A percentile compares a stretch with the other conserved stretches of the same genome.
phyloP scores from a whole-genome alignment of 2,113 vertebrate genomes.

The Parus major region DNA sequence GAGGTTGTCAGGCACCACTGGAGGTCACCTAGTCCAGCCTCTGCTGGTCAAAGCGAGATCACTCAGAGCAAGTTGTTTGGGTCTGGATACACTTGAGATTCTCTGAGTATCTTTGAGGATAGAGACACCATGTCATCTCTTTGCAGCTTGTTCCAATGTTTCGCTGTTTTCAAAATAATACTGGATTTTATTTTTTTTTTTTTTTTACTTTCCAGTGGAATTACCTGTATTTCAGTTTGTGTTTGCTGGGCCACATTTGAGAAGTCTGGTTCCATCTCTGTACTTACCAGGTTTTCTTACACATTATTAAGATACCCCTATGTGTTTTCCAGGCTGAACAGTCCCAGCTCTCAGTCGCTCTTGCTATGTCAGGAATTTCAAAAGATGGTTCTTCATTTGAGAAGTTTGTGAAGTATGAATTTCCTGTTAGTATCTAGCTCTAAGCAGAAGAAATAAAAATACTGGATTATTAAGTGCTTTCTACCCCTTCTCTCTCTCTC shows the following conservation, averaged over 20 bases:
- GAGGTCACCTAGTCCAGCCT: not conserved
- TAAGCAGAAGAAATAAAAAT: not conserved
- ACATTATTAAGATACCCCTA: not conserved
- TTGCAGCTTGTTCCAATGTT: not conserved
- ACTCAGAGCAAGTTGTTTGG: not conserved
- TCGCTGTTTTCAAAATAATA: not conserved
- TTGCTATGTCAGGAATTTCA: not conserved
- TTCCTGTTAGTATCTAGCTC: not conserved
- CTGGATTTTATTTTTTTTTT: not conserved
- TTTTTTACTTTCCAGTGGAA: not conserved
- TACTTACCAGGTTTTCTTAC: not conserved
- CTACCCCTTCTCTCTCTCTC: not conserved
- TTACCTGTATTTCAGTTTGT: not conserved
- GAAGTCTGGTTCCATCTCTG: not conserved
- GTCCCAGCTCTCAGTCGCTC: not conserved
- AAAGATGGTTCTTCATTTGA: not conserved
- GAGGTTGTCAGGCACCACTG: not conserved
- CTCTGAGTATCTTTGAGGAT: not conserved
- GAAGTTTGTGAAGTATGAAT: not conserved
- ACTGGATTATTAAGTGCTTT: not conserved
- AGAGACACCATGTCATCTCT: not conserved
- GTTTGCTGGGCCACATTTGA: not conserved
- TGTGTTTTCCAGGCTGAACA: not conserved
- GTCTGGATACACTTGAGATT: not conserved
- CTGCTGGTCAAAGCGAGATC: not conserved